phyloP scores from a whole-genome alignment of 2,888 invertebrate species.

The Onchidella celtica region DNA sequence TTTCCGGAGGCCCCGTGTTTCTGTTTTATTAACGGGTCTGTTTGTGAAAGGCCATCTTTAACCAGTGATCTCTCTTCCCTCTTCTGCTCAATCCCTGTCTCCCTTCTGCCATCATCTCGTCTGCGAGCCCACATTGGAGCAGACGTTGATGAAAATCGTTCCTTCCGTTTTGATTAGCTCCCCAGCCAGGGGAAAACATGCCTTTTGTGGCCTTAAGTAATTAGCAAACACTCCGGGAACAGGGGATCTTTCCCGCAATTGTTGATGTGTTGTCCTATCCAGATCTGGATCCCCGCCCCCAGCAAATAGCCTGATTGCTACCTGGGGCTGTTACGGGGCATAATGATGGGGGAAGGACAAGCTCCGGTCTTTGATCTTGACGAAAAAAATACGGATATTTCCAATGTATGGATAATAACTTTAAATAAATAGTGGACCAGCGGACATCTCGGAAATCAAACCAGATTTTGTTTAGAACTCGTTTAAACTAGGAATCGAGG shows the following conservation, averaged over 20 bases:
- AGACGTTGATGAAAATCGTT: constrained; percentile 2
- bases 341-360: too few species aligned
- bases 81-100: too few species aligned
- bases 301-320: background rate
- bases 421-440: too few species aligned
- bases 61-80: too few species aligned
- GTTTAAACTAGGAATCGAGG: too few species aligned
- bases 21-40: background rate
- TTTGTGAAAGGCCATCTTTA: background rate
- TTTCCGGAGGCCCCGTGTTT: constrained; percentile 1
- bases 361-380: too few species aligned
- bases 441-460: too few species aligned
- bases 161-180: constrained; percentile 15
- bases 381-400: too few species aligned
- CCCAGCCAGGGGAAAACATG: constrained; percentile 30
- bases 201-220: constrained; percentile 37
- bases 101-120: background rate
- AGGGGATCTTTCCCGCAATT: constrained; percentile 19
- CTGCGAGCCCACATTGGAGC: background rate
- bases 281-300: background rate
- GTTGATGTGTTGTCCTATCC: background rate
- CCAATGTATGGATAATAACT: too few species aligned
- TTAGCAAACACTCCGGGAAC: constrained; percentile 27
- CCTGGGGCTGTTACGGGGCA: too few species aligned
- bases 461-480: too few species aligned